Conservation (phyloP, 2,113 vertebrate species). For the Speoplatyrhinus poulsoni region DNA sequence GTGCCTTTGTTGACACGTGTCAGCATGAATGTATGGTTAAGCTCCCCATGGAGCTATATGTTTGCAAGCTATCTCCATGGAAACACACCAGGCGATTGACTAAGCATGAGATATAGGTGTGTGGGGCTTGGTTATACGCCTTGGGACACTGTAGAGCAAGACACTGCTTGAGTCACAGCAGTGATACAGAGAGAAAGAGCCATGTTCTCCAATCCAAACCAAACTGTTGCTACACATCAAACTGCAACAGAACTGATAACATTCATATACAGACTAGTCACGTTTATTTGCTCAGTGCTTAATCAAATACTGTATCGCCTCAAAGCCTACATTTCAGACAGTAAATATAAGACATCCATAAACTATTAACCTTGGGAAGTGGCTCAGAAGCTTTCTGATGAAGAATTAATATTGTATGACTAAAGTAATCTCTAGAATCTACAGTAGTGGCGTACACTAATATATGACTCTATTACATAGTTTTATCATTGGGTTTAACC, state of each 20-base stretch:
- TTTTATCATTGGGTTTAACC: background rate
- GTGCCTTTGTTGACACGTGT: background rate
- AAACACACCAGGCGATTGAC: slow-evolving; percentile 52
- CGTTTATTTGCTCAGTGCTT: too few species aligned
- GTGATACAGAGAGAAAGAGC: background rate
- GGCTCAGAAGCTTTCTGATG: too few species aligned
- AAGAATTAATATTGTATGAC: too few species aligned
- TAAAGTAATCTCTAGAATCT: too few species aligned
- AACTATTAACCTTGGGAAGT: too few species aligned
- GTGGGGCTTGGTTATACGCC: slow-evolving; percentile 14
- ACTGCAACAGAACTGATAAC: too few species aligned
- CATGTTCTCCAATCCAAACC: too few species aligned
- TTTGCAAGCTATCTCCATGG: slow-evolving; percentile 67
- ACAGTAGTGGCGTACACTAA: background rate
- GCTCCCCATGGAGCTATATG: slow-evolving; percentile 52
- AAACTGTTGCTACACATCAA: too few species aligned
- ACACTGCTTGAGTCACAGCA: background rate
- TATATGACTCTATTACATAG: background rate
- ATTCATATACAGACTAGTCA: too few species aligned
- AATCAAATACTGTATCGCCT: too few species aligned
- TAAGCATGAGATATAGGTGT: slow-evolving; percentile 51
- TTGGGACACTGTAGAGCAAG: background rate
- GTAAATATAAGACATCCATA: too few species aligned
- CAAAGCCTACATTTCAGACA: too few species aligned
- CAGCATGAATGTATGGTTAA: background rate